Percentiles rank a stretch among this genome's conserved stretches.
These are phyloP conservation scores for Eilema griseolum DNA, from an alignment of 2,888 invertebrate species.

Conservation along the genomic window DNA sequence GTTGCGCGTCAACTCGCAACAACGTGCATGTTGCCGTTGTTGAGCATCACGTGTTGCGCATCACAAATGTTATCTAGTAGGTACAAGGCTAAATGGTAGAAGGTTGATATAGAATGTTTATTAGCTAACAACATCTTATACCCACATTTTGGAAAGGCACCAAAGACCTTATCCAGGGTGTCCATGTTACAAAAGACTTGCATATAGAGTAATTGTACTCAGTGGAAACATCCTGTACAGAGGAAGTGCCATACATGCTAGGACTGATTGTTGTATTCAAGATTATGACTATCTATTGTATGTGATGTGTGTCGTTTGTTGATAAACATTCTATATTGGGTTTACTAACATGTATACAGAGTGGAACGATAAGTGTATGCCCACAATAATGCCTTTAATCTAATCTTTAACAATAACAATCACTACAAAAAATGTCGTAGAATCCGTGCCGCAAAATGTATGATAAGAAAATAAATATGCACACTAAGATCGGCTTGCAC, in stretches of 20 bases:
- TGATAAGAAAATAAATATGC: background rate
- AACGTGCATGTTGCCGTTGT: too few species aligned
- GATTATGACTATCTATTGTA: background rate
- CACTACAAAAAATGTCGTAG: background rate
- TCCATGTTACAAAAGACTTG: too few species aligned
- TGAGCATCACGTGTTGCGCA: too few species aligned
- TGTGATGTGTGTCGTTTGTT: background rate
- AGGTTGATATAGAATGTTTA: background rate
- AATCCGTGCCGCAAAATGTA: background rate
- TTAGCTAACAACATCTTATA: background rate
- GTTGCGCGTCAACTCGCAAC: too few species aligned
- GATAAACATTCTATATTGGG: background rate
- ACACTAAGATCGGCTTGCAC: too few species aligned
- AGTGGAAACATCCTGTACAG: too few species aligned
- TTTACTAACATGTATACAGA: slow-evolving; percentile 4
- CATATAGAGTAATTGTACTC: too few species aligned
- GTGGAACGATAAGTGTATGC: slow-evolving; percentile 3
- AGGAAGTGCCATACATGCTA: too few species aligned
- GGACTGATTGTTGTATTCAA: too few species aligned
- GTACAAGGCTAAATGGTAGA: background rate
- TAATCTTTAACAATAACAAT: background rate
- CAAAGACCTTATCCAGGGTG: too few species aligned
- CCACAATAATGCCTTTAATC: background rate
- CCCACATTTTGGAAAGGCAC: too few species aligned
- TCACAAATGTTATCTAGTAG: too few species aligned